Evolutionary conservation across 2,888 invertebrate genomes (phyloP).

Genomic region (Ashinkailepas kermadecensis): DNA sequence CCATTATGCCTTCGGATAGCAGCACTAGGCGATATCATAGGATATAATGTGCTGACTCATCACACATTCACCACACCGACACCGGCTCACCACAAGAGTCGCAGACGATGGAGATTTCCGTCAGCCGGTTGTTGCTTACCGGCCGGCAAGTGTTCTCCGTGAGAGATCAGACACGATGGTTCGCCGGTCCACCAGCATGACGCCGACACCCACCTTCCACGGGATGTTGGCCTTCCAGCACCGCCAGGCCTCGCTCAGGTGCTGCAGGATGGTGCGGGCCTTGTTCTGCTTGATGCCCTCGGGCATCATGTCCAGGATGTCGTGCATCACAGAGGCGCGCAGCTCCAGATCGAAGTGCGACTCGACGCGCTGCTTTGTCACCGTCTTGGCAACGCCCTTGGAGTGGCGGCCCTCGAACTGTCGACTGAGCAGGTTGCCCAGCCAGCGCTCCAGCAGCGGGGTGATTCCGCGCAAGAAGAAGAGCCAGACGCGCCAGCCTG

Average conservation of each 20-base stretch:
- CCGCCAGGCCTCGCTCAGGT: conserved; percentile 97
- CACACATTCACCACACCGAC: too few relatives aligned
- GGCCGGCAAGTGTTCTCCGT: too few relatives aligned
- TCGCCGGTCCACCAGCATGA: too few relatives aligned
- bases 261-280: conserved; percentile 95
- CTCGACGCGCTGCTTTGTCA: conserved; percentile 98
- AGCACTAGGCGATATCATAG: too few relatives aligned
- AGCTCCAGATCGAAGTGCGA: conserved; percentile 98
- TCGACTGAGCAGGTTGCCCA: conserved; percentile 95
- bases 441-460: conserved; percentile 93
- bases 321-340: conserved; percentile 85
- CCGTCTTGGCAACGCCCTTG: conserved; percentile 99
- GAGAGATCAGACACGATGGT: too few relatives aligned
- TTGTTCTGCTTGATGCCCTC: conserved; percentile 99
- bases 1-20: too few relatives aligned
- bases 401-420: conserved; percentile 99
- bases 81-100: too few relatives aligned
- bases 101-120: too few relatives aligned
- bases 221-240: conserved; percentile 99
- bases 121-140: too few relatives aligned
- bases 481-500: conserved; percentile 99
- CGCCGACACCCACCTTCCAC: conserved; percentile 69
- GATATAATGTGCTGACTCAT: too few relatives aligned
- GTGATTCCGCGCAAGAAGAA: conserved; percentile 99
- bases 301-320: conserved; percentile 99